Percentiles rank a stretch among this genome's conserved stretches.
Evolutionary conservation across 2,888 invertebrate genomes (phyloP).

Genomic region (Tubulanus polymorphus): DNA sequence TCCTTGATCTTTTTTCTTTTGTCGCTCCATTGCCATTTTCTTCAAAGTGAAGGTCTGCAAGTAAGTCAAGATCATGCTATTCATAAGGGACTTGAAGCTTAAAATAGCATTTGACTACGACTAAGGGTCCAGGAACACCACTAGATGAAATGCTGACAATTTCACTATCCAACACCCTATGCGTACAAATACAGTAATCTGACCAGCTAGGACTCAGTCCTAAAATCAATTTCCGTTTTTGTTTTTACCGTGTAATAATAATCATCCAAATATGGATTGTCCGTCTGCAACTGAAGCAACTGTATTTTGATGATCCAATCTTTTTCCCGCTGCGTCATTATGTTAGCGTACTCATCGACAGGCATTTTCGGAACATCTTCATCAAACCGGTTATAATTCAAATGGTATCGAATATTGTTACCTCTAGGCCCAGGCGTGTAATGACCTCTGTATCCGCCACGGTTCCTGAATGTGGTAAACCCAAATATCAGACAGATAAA

Average conservation of each 20-base stretch:
- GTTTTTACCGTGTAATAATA: slow-evolving; percentile 84
- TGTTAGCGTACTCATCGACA: slow-evolving; percentile 67
- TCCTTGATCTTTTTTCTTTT: slow-evolving; percentile 22
- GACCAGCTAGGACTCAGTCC: too few relatives aligned
- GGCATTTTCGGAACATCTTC: slow-evolving; percentile 9
- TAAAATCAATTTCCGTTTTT: too few relatives aligned
- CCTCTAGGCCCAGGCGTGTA: not conserved
- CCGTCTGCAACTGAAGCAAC: slow-evolving; percentile 85
- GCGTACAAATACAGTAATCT: not conserved
- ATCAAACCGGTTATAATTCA: not conserved
- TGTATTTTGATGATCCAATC: slow-evolving; percentile 97
- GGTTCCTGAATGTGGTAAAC: not conserved
- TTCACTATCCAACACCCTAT: not conserved
- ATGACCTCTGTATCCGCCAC: not conserved
- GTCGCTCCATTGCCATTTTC: slow-evolving; percentile 41
- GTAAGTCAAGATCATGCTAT: not conserved
- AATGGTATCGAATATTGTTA: not conserved
- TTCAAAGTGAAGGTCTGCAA: slow-evolving; percentile 50
- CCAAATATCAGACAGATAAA: not conserved
- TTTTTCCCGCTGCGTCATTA: slow-evolving; percentile 92
- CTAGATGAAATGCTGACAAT: not conserved
- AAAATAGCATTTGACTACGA: not conserved
- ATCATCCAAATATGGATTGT: slow-evolving; percentile 94
- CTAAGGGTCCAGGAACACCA: not conserved
- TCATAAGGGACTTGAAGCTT: not conserved